Evolutionary conservation across 2,113 vertebrate species (phyloP).

Genomic region (Nycticebus coucang): DNA sequence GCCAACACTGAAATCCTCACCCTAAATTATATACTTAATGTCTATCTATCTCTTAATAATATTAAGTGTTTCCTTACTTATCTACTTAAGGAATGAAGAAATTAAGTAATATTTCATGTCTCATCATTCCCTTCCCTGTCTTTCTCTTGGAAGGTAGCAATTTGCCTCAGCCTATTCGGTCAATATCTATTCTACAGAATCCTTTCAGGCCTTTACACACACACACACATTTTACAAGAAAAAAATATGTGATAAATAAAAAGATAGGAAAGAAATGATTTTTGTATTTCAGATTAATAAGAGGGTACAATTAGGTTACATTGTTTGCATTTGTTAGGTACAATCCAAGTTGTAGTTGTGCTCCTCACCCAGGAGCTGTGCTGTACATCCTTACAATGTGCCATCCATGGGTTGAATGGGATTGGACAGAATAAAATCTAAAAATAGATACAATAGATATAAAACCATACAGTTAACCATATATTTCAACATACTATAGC

Average conservation of each 20-base stretch:
- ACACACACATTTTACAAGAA: background rate
- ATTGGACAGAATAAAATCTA: background rate
- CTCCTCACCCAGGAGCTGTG: too few species aligned
- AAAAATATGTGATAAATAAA: background rate
- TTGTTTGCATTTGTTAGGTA: too few species aligned
- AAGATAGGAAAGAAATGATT: background rate
- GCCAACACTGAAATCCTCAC: constrained; percentile 11
- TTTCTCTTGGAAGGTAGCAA: background rate
- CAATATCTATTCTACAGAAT: background rate
- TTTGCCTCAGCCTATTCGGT: background rate
- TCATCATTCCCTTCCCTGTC: background rate
- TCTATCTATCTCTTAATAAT: background rate
- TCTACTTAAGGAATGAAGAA: constrained; percentile 7
- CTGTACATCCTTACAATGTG: too few species aligned
- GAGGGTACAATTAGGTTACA: too few species aligned
- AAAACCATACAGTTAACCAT: background rate
- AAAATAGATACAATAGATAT: constrained; percentile 28
- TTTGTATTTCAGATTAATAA: background rate
- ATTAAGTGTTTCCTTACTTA: background rate
- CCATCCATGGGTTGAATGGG: too few species aligned
- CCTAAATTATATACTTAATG: background rate
- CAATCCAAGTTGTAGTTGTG: too few species aligned
- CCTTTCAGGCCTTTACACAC: background rate
- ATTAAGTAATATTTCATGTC: background rate
- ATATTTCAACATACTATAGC: background rate